phyloP scores from a whole-genome alignment of 2,797 vertebrate species.

The Cottoperca gobio region DNA sequence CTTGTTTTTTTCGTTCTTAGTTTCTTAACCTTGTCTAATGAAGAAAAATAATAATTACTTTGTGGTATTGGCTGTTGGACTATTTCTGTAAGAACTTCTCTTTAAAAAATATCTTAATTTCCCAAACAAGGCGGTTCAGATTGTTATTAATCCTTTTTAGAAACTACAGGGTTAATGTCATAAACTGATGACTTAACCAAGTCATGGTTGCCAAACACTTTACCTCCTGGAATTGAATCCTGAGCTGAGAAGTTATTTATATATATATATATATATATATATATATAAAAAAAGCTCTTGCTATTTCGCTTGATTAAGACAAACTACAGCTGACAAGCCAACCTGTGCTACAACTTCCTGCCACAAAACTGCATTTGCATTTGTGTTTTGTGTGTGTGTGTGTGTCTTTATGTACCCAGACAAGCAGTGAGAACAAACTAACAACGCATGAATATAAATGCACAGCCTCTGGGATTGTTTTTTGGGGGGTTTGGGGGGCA shows the following conservation, averaged over 20 bases:
- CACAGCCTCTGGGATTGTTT: neutral
- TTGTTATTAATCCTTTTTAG: neutral
- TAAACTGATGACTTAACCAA: slow-evolving; percentile 5
- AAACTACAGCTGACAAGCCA: neutral
- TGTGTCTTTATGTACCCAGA: neutral
- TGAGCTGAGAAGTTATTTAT: too few relatives aligned
- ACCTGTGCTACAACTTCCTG: neutral
- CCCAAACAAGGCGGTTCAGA: too few relatives aligned
- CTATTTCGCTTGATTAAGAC: neutral
- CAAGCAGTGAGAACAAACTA: neutral
- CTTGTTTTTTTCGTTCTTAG: neutral
- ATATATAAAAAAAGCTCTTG: neutral
- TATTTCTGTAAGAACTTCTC: neutral
- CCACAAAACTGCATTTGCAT: neutral
- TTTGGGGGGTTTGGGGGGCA: neutral
- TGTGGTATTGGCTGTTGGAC: neutral
- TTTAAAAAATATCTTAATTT: neutral
- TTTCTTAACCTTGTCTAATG: neutral
- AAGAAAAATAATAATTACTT: neutral
- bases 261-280: too few relatives aligned
- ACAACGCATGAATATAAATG: neutral
- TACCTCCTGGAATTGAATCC: neutral
- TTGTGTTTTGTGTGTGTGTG: neutral
- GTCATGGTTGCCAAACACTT: slow-evolving; percentile 17
- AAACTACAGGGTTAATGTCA: neutral